Base-by-base conservation (phyloP, 2,113 vertebrate genomes). In the Sapayoa aenigma region DNA sequence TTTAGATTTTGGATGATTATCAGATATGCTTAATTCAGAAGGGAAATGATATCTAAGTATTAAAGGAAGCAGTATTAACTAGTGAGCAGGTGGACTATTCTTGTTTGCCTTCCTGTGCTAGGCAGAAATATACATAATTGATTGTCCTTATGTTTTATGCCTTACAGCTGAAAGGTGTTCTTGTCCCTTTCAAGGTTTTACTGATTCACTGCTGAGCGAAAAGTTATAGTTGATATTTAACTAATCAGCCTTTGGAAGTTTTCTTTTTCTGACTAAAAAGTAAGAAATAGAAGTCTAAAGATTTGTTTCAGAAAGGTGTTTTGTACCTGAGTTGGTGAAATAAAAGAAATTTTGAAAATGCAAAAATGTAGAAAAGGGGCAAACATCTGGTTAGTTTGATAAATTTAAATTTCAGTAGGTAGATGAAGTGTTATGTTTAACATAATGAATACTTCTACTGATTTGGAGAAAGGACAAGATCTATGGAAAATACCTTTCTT, bases 1-100 rank as follows among this genome's bases (percentile, higher is more conserved):
- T 75, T 86, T 89, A 71, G 53, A 37, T 90, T 86, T 90, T 68
- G 27, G 19, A 23, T 90, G 31, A 72, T 93, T 94, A 73, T 90
- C 77, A 87, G 87, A 25, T 75, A 82, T 37, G 2, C 62, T 88
- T 87, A 87, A 82, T 87, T 76, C 73, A 63, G 69, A 84, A 68
- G 41, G 83, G 89, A 94, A 93, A 85, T 87, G 18, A 28, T 86
- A 52, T 30, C 42, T 37, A 80, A 50, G 30, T 84, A 79, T 83
- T 71, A 88, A 90, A 93, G 74, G 71, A 96, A 90, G 77, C n/a
- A 88, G 67, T 96, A 59, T 94, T 95, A 66, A 67, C 82, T 92
- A 47, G 59, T 50, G 42, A 82, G 60, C 90, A 76, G 66, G 78
- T 92, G 73, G 72, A 47, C 84, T 91, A 50, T 87, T 93, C 63